phyloP scores from a whole-genome alignment of 2,113 vertebrate genomes.

The Puma concolor region DNA sequence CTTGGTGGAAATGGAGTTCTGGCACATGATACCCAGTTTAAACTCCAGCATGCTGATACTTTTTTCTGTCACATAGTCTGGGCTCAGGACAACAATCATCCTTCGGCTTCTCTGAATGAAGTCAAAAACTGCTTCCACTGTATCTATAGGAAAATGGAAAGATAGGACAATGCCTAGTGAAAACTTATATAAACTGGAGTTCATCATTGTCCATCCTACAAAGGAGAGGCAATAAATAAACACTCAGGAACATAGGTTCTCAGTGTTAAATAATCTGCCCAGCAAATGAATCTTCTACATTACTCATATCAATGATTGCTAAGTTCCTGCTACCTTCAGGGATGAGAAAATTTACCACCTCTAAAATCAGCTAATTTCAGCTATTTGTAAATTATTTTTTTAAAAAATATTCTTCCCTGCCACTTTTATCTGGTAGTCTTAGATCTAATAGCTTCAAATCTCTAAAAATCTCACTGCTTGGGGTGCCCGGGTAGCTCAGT shows the following conservation, averaged over 20 bases:
- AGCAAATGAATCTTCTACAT: not conserved
- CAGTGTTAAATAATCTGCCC: not conserved
- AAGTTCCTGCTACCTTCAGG: not conserved
- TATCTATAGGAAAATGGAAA: conserved; percentile 85
- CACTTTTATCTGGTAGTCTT: not conserved
- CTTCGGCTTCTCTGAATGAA: conserved; percentile 94
- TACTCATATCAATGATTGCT: not conserved
- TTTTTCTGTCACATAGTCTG: conserved; percentile 91
- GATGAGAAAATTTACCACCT: not conserved
- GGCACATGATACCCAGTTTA: conserved; percentile 92
- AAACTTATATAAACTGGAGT: not conserved
- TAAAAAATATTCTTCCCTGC: not conserved
- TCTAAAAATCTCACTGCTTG: not conserved
- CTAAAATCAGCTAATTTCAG: not conserved
- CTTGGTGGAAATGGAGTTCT: conserved; percentile 87
- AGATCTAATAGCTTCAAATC: not conserved
- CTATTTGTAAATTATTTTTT: not conserved
- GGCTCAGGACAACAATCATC: conserved; percentile 93
- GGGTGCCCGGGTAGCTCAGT: too few species aligned
- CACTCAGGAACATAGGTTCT: not conserved
- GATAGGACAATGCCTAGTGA: conserved; percentile 56
- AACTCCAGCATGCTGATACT: conserved; percentile 95
- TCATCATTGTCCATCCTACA: not conserved
- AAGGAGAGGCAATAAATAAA: not conserved
- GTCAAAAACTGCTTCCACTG: conserved; percentile 89